phyloP scores from a whole-genome alignment of 2,888 invertebrate genomes.

The Philonicus albiceps region DNA sequence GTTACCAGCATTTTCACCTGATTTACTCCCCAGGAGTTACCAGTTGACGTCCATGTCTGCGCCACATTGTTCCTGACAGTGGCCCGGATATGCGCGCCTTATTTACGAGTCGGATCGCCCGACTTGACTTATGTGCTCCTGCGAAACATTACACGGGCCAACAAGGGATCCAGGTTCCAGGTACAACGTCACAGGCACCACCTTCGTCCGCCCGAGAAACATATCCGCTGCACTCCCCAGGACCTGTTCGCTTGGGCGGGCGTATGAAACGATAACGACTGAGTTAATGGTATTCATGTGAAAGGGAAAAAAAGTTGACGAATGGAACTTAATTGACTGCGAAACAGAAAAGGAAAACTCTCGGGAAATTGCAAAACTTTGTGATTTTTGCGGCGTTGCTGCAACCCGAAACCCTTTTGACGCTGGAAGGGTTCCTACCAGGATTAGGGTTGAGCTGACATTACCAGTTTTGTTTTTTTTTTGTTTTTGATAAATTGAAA shows the following conservation, averaged over 20 bases:
- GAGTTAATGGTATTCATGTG: slow-evolving; percentile 17
- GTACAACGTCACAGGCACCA: neutral
- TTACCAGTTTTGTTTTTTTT: neutral
- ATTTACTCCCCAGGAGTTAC: slow-evolving; percentile 4
- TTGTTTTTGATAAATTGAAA: neutral
- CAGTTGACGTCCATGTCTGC: slow-evolving; percentile 32
- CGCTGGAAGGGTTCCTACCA: neutral
- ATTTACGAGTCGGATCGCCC: slow-evolving; percentile 27
- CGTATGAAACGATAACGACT: slow-evolving; percentile 13
- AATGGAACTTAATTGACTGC: slow-evolving; percentile 28
- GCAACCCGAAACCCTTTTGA: neutral
- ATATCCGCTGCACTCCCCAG: neutral
- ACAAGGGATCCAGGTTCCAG: neutral
- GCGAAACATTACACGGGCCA: neutral
- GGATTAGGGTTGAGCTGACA: neutral
- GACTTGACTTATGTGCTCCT: neutral
- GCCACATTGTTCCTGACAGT: slow-evolving; percentile 33
- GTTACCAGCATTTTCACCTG: slow-evolving; percentile 6
- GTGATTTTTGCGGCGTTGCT: neutral
- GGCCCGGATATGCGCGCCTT: slow-evolving; percentile 32
- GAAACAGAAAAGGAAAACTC: slow-evolving; percentile 8
- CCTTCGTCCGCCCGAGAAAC: neutral
- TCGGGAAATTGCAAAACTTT: slow-evolving; percentile 12
- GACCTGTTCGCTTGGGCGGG: neutral
- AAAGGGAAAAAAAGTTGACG: slow-evolving; percentile 7